phyloP scores from a whole-genome alignment of 2,888 invertebrate genomes.

The Tortricodes alternella region DNA sequence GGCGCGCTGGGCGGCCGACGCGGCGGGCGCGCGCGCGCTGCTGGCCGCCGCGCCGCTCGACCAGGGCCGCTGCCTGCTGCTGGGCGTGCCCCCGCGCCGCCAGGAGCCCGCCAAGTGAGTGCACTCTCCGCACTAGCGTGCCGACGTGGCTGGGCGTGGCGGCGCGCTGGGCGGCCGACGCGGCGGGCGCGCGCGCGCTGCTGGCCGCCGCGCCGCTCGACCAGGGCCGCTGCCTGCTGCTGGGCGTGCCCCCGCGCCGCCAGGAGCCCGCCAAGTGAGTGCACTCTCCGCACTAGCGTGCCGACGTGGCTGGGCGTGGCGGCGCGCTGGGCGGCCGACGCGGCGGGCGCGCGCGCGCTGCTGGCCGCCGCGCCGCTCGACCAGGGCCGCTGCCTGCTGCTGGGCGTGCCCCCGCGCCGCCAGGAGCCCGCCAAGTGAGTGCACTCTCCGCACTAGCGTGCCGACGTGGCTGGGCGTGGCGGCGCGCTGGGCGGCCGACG shows the following conservation, averaged over 20 bases:
- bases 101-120: constrained; percentile 62
- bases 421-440: no score
- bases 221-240: constrained; percentile 47
- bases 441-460: no score
- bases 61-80: constrained; percentile 47
- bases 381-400: no score
- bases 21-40: constrained; percentile 47
- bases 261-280: constrained; percentile 62
- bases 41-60: constrained; percentile 47
- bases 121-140: constrained; percentile 40
- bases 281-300: background rate
- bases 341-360: no score
- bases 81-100: constrained; percentile 62
- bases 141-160: constrained; percentile 70
- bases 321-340: constrained; percentile 62
- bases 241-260: constrained; percentile 62
- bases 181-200: constrained; percentile 47
- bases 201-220: constrained; percentile 47
- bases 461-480: constrained; percentile 50
- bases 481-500: constrained; percentile 62
- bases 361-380: no score
- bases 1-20: constrained; percentile 63
- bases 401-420: no score
- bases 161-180: constrained; percentile 63
- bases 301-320: constrained; percentile 50